Percentiles rank a stretch among this genome's conserved stretches.
Conservation (phyloP, 1,140 invertebrate species). For the Cryptotermes secundus region DNA sequence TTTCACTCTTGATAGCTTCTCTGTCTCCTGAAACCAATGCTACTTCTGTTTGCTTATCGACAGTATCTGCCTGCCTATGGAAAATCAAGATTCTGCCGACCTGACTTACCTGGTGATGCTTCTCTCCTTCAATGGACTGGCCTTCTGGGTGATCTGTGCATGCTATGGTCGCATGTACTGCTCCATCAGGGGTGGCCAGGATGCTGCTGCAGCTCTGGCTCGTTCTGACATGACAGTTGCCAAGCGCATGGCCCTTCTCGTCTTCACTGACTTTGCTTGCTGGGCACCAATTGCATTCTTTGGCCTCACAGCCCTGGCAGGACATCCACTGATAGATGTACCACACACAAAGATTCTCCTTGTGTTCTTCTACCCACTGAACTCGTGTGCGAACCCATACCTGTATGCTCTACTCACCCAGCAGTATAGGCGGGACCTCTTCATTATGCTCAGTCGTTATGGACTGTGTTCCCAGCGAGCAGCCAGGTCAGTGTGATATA, state of each 20-base stretch:
- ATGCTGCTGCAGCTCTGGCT: constrained; percentile 36
- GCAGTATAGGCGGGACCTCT: constrained; percentile 60
- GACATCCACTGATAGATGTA: constrained; percentile 60
- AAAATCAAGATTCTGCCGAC: constrained; percentile 61
- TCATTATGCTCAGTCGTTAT: constrained; percentile 47
- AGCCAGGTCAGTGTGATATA: background rate
- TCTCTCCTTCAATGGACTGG: constrained; percentile 53
- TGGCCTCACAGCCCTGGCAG: constrained; percentile 58
- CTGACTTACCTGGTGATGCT: constrained; percentile 55
- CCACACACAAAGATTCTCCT: constrained; percentile 48
- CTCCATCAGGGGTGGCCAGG: constrained; percentile 35
- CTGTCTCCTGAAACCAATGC: too few species aligned
- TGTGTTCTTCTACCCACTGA: constrained; percentile 67
- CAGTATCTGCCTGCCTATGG: constrained; percentile 75
- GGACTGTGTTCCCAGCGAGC: background rate
- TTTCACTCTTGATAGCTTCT: too few species aligned
- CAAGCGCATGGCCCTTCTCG: constrained; percentile 64
- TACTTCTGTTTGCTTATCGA: background rate
- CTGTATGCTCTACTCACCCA: constrained; percentile 66
- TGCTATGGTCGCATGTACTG: constrained; percentile 58
- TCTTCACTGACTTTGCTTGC: constrained; percentile 65
- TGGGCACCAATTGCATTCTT: constrained; percentile 61
- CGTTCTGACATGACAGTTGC: constrained; percentile 49
- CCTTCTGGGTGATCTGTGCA: constrained; percentile 55
- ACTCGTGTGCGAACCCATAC: constrained; percentile 66